Percentiles rank a stretch among this genome's conserved stretches.
phyloP scores from a whole-genome alignment of 2,797 vertebrate species.

The Morelia viridis region DNA sequence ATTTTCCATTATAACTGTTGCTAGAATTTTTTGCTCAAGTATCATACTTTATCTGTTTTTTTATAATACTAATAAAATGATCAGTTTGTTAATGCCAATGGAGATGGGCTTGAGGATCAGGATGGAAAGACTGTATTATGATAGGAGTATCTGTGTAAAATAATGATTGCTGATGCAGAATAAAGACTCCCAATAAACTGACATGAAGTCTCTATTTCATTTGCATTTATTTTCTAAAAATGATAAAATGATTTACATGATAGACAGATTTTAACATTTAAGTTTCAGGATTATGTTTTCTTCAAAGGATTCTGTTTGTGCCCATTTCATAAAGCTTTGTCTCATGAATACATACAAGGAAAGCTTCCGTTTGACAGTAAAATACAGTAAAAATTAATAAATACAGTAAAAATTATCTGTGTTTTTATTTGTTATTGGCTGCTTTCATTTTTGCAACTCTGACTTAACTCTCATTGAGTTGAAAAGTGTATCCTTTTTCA shows the following conservation, averaged over 20 bases:
- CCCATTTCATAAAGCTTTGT: not conserved
- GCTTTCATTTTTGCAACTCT: not conserved
- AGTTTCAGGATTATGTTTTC: constrained; percentile 24
- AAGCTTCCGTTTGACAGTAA: not conserved
- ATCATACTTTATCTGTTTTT: not conserved
- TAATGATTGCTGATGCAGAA: not conserved
- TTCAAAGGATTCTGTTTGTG: constrained; percentile 15
- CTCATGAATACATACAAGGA: not conserved
- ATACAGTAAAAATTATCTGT: not conserved
- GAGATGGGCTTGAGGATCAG: not conserved
- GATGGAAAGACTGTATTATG: not conserved
- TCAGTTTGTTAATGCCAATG: not conserved
- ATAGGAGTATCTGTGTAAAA: not conserved
- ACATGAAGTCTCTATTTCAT: not conserved
- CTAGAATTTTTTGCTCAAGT: not conserved
- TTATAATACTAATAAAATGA: not conserved
- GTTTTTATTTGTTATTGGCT: not conserved
- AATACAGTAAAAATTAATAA: too few relatives aligned
- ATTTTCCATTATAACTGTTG: not conserved
- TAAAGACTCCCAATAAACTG: not conserved
- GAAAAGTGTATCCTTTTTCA: not conserved
- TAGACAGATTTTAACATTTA: not conserved
- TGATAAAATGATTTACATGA: not conserved
- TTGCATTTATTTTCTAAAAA: not conserved
- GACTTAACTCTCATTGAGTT: not conserved